Percentiles rank a stretch among this genome's conserved stretches.
phyloP scores from a whole-genome alignment of 2,797 vertebrate species.

The Merluccius polli region DNA sequence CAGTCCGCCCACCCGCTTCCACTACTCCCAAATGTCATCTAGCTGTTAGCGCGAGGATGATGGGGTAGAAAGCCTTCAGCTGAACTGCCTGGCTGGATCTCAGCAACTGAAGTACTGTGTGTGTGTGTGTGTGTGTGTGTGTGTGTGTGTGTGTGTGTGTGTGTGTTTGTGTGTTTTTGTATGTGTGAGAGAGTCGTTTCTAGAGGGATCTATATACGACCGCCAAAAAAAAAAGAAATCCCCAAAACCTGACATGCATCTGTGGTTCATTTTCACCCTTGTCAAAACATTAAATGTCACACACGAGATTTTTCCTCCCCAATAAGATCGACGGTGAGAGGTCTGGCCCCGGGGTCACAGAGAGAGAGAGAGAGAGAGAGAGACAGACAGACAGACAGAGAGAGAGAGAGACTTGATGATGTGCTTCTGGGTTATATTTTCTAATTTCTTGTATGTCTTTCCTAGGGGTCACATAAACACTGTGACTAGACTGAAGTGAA shows the following conservation, averaged over 20 bases:
- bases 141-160: not conserved
- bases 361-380: not conserved
- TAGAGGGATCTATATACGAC: not conserved
- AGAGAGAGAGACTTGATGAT: not conserved
- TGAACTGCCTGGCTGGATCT: conserved; percentile 9
- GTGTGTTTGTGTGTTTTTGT: conserved; percentile 1
- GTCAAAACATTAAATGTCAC: conserved; percentile 19
- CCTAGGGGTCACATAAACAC: no score
- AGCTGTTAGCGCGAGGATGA: conserved; percentile 18
- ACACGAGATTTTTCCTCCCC: conserved; percentile 6
- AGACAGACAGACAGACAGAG: not conserved
- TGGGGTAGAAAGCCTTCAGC: not conserved
- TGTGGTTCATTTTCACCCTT: conserved; percentile 22
- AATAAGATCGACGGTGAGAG: not conserved
- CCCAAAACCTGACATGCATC: conserved; percentile 10
- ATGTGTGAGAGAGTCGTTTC: conserved; percentile 19
- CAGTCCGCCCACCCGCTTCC: conserved; percentile 14
- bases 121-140: no score
- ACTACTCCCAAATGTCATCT: conserved; percentile 36
- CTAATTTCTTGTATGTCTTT: no score
- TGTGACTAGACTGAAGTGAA: no score
- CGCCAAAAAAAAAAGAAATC: not conserved
- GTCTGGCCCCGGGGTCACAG: no score
- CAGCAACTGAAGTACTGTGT: conserved; percentile 5
- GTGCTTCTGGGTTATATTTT: no score